These are phyloP conservation scores for Corynorhinus townsendii DNA, from an alignment of 2,113 vertebrate genomes.

Conservation along the genomic window DNA sequence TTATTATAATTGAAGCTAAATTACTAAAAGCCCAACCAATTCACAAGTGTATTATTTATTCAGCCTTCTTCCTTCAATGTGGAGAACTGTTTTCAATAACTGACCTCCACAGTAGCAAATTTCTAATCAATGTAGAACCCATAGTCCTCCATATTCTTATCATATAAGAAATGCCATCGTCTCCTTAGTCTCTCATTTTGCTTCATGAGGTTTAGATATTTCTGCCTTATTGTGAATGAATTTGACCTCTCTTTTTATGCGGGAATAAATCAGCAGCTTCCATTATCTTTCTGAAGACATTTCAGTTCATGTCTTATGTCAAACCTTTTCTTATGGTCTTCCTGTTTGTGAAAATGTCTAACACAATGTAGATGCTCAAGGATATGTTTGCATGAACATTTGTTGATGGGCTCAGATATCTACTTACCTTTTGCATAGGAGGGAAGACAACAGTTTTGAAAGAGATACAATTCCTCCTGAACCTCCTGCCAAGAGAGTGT, in stretches of 20 bases:
- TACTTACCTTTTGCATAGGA: conserved; percentile 70
- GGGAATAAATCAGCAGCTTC: conserved; percentile 2
- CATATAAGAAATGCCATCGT: not conserved
- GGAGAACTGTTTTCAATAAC: not conserved
- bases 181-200: not conserved
- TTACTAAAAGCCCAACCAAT: conserved; percentile 5
- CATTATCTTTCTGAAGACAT: not conserved
- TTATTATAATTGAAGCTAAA: not conserved
- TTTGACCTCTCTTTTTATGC: not conserved
- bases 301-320: not conserved
- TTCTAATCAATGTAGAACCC: not conserved
- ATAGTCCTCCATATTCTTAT: not conserved
- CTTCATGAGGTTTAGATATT: not conserved
- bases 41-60: conserved; percentile 5
- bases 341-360: not conserved
- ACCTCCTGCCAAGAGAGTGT: conserved; percentile 93
- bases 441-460: conserved; percentile 94
- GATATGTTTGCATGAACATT: not conserved
- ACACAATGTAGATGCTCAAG: not conserved
- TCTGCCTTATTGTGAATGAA: not conserved
- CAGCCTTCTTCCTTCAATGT: not conserved
- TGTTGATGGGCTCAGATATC: not conserved
- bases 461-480: conserved; percentile 88
- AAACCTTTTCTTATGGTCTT: not conserved
- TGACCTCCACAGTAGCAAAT: not conserved